These are phyloP conservation scores for Pteropus rufus DNA, from an alignment of 2,797 vertebrate species.

Conservation along the genomic window DNA sequence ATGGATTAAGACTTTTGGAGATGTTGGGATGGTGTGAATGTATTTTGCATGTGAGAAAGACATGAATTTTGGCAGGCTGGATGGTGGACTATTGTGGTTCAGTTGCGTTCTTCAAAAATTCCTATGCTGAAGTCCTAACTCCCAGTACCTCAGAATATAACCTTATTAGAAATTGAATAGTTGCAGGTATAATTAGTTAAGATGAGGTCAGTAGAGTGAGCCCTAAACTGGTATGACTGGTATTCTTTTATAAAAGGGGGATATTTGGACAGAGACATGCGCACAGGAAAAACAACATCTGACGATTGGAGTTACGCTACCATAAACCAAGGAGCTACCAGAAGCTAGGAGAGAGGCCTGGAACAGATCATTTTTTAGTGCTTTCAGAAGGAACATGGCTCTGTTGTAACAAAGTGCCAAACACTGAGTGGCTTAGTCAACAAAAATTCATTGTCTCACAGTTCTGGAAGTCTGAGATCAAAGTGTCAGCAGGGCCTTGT, in stretches of 20 bases:
- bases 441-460: background rate
- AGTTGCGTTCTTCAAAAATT: background rate
- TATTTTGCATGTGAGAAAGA: background rate
- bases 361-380: background rate
- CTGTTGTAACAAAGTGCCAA: background rate
- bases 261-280: background rate
- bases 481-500: background rate
- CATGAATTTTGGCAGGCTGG: background rate
- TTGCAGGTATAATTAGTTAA: background rate
- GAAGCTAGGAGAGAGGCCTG: background rate
- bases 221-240: background rate
- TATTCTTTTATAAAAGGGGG: background rate
- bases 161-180: background rate
- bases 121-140: background rate
- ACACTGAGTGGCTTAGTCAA: background rate
- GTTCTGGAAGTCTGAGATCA: background rate
- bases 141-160: background rate
- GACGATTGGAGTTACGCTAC: background rate
- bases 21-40: background rate
- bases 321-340: background rate
- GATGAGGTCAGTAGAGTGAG: background rate
- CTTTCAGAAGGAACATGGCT: background rate
- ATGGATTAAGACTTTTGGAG: background rate
- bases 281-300: too few species aligned
- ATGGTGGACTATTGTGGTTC: background rate